phyloP scores from a whole-genome alignment of 1,140 invertebrate species.

The Ctenoplectra terminalis region DNA sequence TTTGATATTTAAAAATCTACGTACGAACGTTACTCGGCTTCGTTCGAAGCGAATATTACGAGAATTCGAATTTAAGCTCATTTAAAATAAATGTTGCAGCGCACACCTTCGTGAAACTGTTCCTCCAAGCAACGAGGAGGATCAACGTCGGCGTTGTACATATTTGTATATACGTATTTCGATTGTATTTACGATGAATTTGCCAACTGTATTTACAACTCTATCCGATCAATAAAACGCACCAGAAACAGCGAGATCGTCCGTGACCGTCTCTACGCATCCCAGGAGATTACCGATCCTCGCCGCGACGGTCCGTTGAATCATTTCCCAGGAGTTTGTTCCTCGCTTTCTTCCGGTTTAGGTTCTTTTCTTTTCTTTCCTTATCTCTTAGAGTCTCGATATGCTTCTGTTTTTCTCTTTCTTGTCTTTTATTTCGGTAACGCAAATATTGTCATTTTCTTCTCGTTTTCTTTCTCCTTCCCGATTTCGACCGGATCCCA shows the following conservation, averaged over 20 bases:
- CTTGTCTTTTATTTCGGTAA: too few species aligned
- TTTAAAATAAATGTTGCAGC: slow-evolving; percentile 47
- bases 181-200: slow-evolving; percentile 76
- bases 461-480: background rate
- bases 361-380: background rate
- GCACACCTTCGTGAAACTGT: slow-evolving; percentile 34
- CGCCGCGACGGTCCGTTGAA: too few species aligned
- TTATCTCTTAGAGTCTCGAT: too few species aligned
- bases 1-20: slow-evolving; percentile 46
- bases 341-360: too few species aligned
- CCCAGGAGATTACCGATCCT: background rate
- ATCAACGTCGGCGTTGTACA: slow-evolving; percentile 70
- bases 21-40: background rate
- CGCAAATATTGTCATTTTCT: too few species aligned
- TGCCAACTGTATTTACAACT: slow-evolving; percentile 79
- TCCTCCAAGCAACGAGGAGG: slow-evolving; percentile 31
- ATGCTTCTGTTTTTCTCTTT: too few species aligned
- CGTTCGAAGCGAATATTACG: background rate
- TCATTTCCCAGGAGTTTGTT: too few species aligned
- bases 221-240: slow-evolving; percentile 81
- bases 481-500: too few species aligned
- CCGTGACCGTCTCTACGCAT: background rate
- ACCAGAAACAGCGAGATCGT: slow-evolving; percentile 66
- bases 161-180: slow-evolving; percentile 79
- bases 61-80: slow-evolving; percentile 28